Percentiles rank a stretch among this genome's conserved stretches.
phyloP scores from a whole-genome alignment of 2,113 vertebrate genomes.

The Hucho hucho region DNA sequence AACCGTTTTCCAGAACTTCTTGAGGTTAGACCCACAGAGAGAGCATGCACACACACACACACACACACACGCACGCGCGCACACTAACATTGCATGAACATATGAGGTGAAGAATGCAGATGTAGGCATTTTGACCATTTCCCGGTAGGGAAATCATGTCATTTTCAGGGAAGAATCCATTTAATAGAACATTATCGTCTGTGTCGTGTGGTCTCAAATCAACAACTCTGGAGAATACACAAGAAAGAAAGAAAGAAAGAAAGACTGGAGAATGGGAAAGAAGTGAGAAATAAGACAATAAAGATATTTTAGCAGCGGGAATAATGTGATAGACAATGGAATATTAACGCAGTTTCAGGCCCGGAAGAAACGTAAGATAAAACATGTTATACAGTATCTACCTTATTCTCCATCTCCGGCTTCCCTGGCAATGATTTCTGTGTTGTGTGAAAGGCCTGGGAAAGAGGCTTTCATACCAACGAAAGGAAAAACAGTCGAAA shows the following conservation, averaged over 20 bases:
- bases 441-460: constrained; percentile 67
- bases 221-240: too few relatives aligned
- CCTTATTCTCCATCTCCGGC: constrained; percentile 54
- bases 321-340: background rate
- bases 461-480: background rate
- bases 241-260: background rate
- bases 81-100: too few relatives aligned
- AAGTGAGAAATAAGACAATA: background rate
- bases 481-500: constrained; percentile 1
- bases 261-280: background rate
- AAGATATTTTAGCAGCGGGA: background rate
- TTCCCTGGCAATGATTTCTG: constrained; percentile 68
- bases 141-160: too few relatives aligned
- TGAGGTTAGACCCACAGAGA: too few relatives aligned
- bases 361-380: background rate
- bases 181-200: too few relatives aligned
- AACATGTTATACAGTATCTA: constrained; percentile 14
- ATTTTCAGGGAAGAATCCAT: too few relatives aligned
- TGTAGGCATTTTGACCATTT: too few relatives aligned
- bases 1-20: too few relatives aligned
- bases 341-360: background rate
- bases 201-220: too few relatives aligned
- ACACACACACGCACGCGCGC: too few relatives aligned
- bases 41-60: too few relatives aligned
- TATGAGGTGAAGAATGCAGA: too few relatives aligned